A percentile compares a stretch with the other conserved stretches of the same genome.
Conservation (phyloP, 2,113 vertebrate species). For the Amphiprion ocellaris region DNA sequence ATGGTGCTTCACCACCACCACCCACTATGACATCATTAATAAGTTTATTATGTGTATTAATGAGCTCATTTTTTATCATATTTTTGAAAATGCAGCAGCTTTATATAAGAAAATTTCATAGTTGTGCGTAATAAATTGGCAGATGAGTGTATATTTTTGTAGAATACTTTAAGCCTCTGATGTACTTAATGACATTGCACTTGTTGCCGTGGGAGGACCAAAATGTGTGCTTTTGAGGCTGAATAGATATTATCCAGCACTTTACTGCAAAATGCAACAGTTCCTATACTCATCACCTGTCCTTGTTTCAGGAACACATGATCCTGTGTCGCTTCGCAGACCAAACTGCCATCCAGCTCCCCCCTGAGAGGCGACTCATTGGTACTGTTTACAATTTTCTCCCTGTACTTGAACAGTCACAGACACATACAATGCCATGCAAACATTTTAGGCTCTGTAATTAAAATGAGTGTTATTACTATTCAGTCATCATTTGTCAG, state of each 20-base stretch:
- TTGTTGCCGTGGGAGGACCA: not conserved
- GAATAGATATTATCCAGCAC: not conserved
- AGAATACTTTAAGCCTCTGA: not conserved
- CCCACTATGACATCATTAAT: too few species aligned
- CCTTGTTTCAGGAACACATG: conserved; percentile 93
- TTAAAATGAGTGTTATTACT: not conserved
- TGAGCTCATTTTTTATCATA: too few species aligned
- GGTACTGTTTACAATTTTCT: conserved; percentile 81
- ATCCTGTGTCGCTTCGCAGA: conserved; percentile 97
- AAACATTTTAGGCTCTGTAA: not conserved
- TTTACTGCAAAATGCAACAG: not conserved
- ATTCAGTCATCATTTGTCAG: too few species aligned
- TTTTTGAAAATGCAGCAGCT: too few species aligned
- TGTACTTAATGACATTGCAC: not conserved
- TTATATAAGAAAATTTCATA: too few species aligned
- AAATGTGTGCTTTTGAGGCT: not conserved
- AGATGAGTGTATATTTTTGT: not conserved
- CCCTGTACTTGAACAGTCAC: not conserved
- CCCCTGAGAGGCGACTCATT: conserved; percentile 87
- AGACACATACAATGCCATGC: not conserved
- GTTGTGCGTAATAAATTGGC: too few species aligned
- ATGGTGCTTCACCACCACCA: too few species aligned
- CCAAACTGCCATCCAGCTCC: conserved; percentile 94
- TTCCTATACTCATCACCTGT: not conserved
- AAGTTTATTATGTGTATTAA: too few species aligned